A percentile compares a stretch with the other conserved stretches of the same genome.
phyloP scores from a whole-genome alignment of 2,888 invertebrate genomes.

The Hecatera dysodea region DNA sequence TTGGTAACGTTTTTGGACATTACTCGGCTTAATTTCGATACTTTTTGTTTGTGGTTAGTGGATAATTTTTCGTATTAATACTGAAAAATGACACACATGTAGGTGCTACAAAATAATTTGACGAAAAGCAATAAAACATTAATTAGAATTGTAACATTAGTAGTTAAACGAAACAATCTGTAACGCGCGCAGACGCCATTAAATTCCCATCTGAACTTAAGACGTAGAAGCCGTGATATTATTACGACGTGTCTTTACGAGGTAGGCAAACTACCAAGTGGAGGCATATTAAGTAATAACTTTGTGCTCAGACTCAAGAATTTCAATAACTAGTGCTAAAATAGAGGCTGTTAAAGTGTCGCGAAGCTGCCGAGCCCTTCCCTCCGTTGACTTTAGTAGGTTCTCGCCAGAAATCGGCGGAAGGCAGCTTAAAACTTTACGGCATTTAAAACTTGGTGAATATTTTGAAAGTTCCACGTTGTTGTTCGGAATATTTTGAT shows the following conservation, averaged over 20 bases:
- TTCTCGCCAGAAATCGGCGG: slow-evolving; percentile 33
- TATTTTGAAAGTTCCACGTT: slow-evolving; percentile 45
- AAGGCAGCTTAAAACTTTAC: slow-evolving; percentile 39
- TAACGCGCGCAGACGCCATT: slow-evolving; percentile 22
- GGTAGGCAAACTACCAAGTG: slow-evolving; percentile 34
- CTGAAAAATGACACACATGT: not conserved
- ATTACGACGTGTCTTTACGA: slow-evolving; percentile 47
- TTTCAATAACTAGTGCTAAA: slow-evolving; percentile 61
- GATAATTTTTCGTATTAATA: not conserved
- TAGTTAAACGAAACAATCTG: slow-evolving; percentile 22
- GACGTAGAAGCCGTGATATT: slow-evolving; percentile 52
- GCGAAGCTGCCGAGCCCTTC: slow-evolving; percentile 29
- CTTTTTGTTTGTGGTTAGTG: not conserved
- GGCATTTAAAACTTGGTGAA: slow-evolving; percentile 46
- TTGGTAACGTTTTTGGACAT: too few relatives aligned
- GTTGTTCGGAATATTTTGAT: slow-evolving; percentile 25
- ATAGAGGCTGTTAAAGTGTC: slow-evolving; percentile 51
- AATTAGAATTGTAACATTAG: slow-evolving; percentile 9
- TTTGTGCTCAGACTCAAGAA: slow-evolving; percentile 53
- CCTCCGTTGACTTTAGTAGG: slow-evolving; percentile 40
- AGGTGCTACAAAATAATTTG: not conserved
- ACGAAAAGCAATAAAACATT: slow-evolving; percentile 4
- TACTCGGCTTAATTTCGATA: too few relatives aligned
- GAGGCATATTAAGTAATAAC: slow-evolving; percentile 63
- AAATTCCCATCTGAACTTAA: slow-evolving; percentile 39